Evolutionary conservation across 2,113 vertebrate species (phyloP).

Genomic region (Cyanocitta stelleri): DNA sequence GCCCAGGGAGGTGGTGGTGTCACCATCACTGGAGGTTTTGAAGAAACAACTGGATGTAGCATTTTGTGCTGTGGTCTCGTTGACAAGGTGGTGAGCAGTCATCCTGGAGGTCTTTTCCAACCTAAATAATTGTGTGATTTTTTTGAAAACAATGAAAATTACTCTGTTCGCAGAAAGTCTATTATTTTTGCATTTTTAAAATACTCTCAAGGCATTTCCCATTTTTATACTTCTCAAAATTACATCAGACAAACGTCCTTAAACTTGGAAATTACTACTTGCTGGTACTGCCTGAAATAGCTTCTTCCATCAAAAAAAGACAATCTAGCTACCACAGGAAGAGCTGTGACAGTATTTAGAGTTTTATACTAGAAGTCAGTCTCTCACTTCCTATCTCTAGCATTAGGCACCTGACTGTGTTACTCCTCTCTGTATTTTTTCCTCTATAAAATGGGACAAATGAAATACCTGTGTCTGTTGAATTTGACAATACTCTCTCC

Average conservation of each 20-base stretch:
- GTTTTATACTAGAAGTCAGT: neutral
- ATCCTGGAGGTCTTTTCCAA: neutral
- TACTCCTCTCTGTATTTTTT: neutral
- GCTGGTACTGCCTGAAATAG: conserved; percentile 32
- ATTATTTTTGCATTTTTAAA: neutral
- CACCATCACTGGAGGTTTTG: neutral
- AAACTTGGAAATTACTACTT: neutral
- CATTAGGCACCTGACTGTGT: neutral
- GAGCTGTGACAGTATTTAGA: neutral
- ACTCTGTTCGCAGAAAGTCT: neutral
- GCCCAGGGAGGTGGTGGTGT: neutral
- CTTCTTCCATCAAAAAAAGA: neutral
- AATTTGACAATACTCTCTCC: neutral
- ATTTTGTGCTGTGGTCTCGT: neutral
- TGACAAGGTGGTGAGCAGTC: neutral
- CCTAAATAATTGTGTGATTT: neutral
- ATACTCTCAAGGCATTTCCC: neutral
- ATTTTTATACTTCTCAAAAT: neutral
- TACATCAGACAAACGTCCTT: neutral
- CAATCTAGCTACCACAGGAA: neutral
- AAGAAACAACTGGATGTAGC: neutral
- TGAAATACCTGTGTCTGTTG: neutral
- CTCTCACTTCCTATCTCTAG: neutral
- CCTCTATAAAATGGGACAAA: neutral
- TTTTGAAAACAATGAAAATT: neutral